Evolutionary conservation across 2,113 vertebrate species (phyloP).

Genomic region (Oophaga pumilio): DNA sequence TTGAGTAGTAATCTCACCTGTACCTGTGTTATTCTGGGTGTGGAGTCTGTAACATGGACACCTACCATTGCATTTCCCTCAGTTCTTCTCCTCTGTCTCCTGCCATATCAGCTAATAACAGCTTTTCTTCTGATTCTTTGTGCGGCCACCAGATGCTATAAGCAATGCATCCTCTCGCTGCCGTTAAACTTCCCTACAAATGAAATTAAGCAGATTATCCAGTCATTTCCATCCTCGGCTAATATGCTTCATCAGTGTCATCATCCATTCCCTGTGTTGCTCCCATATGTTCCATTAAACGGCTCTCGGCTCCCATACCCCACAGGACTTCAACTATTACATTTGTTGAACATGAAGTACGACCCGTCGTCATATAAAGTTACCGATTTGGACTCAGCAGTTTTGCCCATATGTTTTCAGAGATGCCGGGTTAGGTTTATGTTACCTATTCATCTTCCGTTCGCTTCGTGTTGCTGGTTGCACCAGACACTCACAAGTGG

Average conservation of each 20-base stretch:
- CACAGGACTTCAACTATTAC: constrained; percentile 49
- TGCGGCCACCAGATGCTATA: background rate
- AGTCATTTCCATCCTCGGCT: constrained; percentile 26
- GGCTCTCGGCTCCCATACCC: background rate
- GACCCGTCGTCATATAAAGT: constrained; percentile 48
- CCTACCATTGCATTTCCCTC: background rate
- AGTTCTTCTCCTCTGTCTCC: background rate
- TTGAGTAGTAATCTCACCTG: too few relatives aligned
- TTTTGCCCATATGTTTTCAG: constrained; percentile 57
- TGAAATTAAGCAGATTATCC: constrained; percentile 21
- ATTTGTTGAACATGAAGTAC: constrained; percentile 14
- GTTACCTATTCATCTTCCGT: constrained; percentile 29
- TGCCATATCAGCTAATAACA: constrained; percentile 9
- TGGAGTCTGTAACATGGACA: background rate
- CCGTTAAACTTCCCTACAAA: constrained; percentile 56
- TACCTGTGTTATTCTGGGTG: too few relatives aligned
- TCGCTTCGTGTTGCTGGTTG: background rate
- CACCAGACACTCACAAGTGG: constrained; percentile 5
- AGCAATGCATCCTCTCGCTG: background rate
- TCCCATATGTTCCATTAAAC: constrained; percentile 62
- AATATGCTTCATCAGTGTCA: constrained; percentile 16
- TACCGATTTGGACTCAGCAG: constrained; percentile 43
- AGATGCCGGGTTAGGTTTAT: background rate
- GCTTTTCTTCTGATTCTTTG: background rate
- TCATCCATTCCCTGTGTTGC: background rate